Conservation (phyloP, 2,113 vertebrate species). For the Drymodes brunneopygia region DNA sequence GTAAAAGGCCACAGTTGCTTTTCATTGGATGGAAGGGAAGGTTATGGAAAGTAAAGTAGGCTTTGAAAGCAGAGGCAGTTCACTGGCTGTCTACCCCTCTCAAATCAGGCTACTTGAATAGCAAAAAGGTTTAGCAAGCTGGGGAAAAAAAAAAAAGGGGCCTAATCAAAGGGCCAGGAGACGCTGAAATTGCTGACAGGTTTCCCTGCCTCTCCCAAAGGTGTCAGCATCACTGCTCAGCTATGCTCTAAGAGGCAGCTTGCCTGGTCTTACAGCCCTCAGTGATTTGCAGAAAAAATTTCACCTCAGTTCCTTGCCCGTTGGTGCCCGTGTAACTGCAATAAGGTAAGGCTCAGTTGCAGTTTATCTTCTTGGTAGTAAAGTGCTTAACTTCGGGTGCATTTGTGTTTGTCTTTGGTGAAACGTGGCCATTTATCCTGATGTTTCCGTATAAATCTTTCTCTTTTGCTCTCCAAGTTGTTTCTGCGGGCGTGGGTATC, state of each 20-base stretch:
- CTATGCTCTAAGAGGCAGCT: slow-evolving; percentile 71
- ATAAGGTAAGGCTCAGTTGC: slow-evolving; percentile 72
- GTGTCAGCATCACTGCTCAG: slow-evolving; percentile 72
- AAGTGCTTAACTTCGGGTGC: background rate
- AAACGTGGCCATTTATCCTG: background rate
- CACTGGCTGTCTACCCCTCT: slow-evolving; percentile 54
- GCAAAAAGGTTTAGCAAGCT: slow-evolving; percentile 54
- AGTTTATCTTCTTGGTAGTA: slow-evolving; percentile 59
- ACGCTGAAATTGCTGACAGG: slow-evolving; percentile 71
- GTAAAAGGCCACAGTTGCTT: slow-evolving; percentile 85
- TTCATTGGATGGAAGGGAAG: slow-evolving; percentile 79
- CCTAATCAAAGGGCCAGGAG: slow-evolving; percentile 75
- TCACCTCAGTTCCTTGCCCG: slow-evolving; percentile 62
- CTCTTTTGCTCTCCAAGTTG: background rate
- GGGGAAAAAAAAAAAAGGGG: background rate
- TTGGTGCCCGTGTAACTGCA: slow-evolving; percentile 60
- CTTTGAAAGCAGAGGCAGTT: slow-evolving; percentile 66
- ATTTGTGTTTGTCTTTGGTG: slow-evolving; percentile 17
- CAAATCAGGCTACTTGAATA: slow-evolving; percentile 65
- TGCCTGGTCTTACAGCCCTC: slow-evolving; percentile 68
- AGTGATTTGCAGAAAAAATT: slow-evolving; percentile 71
- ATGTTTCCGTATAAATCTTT: background rate
- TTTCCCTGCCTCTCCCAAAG: slow-evolving; percentile 70
- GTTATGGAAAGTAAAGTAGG: slow-evolving; percentile 86
- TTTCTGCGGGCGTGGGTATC: background rate